phyloP scores from a whole-genome alignment of 2,113 vertebrate species.

The Salvator merianae region DNA sequence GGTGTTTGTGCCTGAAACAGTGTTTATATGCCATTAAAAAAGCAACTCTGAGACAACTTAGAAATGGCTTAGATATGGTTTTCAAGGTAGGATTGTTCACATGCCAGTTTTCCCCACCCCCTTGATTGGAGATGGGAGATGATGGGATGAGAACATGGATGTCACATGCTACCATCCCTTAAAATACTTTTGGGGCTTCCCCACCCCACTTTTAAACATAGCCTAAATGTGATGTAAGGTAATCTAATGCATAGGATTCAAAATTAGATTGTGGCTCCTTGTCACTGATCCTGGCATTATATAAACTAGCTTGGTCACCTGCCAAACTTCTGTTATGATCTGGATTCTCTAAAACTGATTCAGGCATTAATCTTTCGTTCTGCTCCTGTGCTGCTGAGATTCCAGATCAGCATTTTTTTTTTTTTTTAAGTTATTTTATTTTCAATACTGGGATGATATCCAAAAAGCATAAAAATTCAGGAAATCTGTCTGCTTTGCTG shows the following conservation, averaged over 20 bases:
- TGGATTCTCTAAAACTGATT: conserved; percentile 69
- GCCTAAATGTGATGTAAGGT: conserved; percentile 74
- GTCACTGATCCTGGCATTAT: conserved; percentile 77
- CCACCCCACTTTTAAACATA: conserved; percentile 34
- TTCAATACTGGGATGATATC: conserved; percentile 46
- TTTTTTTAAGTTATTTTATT: conserved; percentile 58
- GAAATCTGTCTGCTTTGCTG: not conserved
- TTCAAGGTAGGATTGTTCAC: too few species aligned
- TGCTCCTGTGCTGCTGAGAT: conserved; percentile 63
- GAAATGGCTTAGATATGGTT: too few species aligned
- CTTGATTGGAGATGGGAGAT: too few species aligned
- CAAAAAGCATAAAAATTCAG: conserved; percentile 39
- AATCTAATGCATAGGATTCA: conserved; percentile 72
- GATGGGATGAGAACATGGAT: too few species aligned
- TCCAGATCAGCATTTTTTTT: conserved; percentile 53
- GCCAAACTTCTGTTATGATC: conserved; percentile 79
- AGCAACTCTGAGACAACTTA: too few species aligned
- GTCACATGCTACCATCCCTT: too few species aligned
- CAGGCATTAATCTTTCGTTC: not conserved
- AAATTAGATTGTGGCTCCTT: conserved; percentile 74
- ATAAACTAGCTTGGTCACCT: conserved; percentile 66
- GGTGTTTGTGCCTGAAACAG: conserved; percentile 38
- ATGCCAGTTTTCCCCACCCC: too few species aligned
- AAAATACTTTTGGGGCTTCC: too few species aligned
- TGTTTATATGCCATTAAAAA: too few species aligned